Conservation (phyloP, 92 coral and sea anemone genomes). For the Phenganax marumi region DNA sequence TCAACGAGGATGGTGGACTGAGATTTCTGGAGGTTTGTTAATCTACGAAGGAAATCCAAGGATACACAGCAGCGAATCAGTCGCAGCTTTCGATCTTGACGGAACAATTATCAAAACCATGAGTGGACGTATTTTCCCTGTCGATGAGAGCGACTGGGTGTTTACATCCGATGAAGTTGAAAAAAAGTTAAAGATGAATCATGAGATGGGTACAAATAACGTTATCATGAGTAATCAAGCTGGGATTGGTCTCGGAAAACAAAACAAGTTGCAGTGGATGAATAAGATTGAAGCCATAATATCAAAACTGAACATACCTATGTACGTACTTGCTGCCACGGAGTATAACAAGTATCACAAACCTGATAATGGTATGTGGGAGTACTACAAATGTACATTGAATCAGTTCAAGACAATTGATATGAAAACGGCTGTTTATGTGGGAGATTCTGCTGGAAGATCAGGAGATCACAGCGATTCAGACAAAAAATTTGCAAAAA, state of each 20-base stretch:
- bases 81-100: slow-evolving; percentile 37
- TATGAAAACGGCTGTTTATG: slow-evolving; percentile 22
- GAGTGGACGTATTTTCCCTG: slow-evolving; percentile 11
- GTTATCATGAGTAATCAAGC: slow-evolving; percentile 30
- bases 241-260: neutral
- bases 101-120: slow-evolving; percentile 30
- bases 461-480: slow-evolving; percentile 17
- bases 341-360: slow-evolving; percentile 29
- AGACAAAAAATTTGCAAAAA: slow-evolving; percentile 31
- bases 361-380: slow-evolving; percentile 35
- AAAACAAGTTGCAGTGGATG: slow-evolving; percentile 26
- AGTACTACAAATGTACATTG: slow-evolving; percentile 32
- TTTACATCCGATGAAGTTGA: slow-evolving; percentile 3
- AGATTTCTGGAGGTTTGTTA: slow-evolving; percentile 25
- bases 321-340: slow-evolving; percentile 37
- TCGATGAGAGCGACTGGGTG: slow-evolving; percentile 25
- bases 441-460: slow-evolving; percentile 42
- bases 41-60: slow-evolving; percentile 24
- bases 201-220: neutral
- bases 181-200: slow-evolving; percentile 15
- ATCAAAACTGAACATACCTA: slow-evolving; percentile 15
- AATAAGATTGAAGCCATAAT: slow-evolving; percentile 16
- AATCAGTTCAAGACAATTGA: slow-evolving; percentile 34
- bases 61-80: neutral
- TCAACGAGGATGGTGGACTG: slow-evolving; percentile 33